Evolutionary conservation across 2,797 vertebrate genomes (phyloP), one percentile per base, ranked within the genome.

Genomic region (Tragopan temminckii): DNA sequence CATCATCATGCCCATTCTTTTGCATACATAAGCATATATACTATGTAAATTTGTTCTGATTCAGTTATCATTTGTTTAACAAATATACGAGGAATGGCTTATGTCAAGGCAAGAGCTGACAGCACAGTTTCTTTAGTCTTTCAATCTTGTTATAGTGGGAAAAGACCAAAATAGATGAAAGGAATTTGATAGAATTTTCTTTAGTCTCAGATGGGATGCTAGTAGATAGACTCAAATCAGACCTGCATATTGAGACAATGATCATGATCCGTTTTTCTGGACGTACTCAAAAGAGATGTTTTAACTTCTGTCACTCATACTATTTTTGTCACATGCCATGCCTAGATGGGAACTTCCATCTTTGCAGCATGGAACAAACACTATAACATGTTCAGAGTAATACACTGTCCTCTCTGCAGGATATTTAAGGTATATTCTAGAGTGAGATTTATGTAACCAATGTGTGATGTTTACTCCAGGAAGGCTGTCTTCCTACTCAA

Each of bases 21-120:
- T 45, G 5, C 0, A 0, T 20, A 36, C 19, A 33, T 55, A 42
- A 71, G 61, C 63, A 33, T 31, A 10, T 8, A 52, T 52, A 52
- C 15, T 15, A 29, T 52, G 29, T 52, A 9, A 52, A 16, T 15
- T 52, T 52, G 50, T 29, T 52, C 50, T 52, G 50, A 52, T 52
- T 29, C 15, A 52, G 15, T 52, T 52, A 29, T 52, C 27, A 17
- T 52, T 52, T 10, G 9, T 52, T 52, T 52, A 48, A 48, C 46
- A 48, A 48, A 48, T 48, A 48, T 23, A 48, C 23, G 7, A 13
- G 46, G 23, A 24, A 25, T 48, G 46, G 46, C 46, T 48, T 25
- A 48, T 29, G 50, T 17, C 15, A 52, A 17, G 27, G 15, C 15
- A 52, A 52, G 9, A 52, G 27, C 8, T 29, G 50, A 29, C 27